Evolutionary conservation across 2,797 vertebrate genomes (phyloP), one percentile per base, ranked within the genome.

Genomic region (Muraenolepis orangiensis): DNA sequence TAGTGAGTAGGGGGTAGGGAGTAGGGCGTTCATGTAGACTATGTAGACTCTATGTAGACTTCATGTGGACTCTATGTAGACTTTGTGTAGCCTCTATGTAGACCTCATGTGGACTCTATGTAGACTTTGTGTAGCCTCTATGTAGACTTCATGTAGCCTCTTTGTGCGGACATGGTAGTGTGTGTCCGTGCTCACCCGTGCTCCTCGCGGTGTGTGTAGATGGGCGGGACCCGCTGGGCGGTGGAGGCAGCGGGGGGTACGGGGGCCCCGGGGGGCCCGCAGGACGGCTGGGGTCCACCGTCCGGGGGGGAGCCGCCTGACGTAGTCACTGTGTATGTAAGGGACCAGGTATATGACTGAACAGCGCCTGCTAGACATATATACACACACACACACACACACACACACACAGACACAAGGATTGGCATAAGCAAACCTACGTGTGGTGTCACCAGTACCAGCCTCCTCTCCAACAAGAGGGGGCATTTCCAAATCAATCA

Each of bases 341-440:
- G 96, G 84, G 98, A 99, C 98, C 98, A 99, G 4, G 97, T 99
- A 87, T 99, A 99, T 89, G 98, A 99, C 91, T 99, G 98, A 96
- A 99, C 97, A 81, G 96, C 95, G 87, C 97, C 98, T 99, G 93
- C 82, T 87, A 92, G 90, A 93, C 92, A 93, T 86, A 92, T 88
- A 88, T 76, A 84, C 81, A 92, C 88, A 92, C 87, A 92, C 85
- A 92, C 78, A 91, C 76, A 90, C 80, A 88, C 84, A 82, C 46
- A 57, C 51, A 64, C 23, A 64, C 57, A 93, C 92, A 88, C 84
- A 82, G 57, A 64, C 57, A 64, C n/a, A 64, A 79, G 86, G 87
- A 83, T 89, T 88, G 86, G 86, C 76, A 84, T 77, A 79, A 76
- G 81, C 82, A 78, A 64, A 64, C 57, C 57, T 75, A 83, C 82